Conservation (phyloP, 2,888 invertebrate genomes). For the Vandiemenella viatica region DNA sequence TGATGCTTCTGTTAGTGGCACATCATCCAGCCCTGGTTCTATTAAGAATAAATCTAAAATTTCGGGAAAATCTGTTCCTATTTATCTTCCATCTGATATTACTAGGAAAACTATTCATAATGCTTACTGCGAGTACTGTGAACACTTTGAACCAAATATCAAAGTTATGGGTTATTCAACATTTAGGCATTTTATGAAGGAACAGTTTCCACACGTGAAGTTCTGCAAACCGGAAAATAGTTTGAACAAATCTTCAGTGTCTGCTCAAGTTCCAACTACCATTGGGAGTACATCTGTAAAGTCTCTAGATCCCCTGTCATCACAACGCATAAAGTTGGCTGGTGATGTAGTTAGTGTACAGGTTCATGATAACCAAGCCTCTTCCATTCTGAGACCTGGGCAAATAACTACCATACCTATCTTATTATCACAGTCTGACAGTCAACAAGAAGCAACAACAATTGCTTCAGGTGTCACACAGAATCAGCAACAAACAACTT, state of each 20-base stretch:
- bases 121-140: slow-evolving; percentile 57
- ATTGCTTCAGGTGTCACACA: slow-evolving; percentile 17
- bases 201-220: slow-evolving; percentile 63
- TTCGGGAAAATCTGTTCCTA: slow-evolving; percentile 21
- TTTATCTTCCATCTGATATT: slow-evolving; percentile 39
- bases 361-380: slow-evolving; percentile 17
- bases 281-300: slow-evolving; percentile 25
- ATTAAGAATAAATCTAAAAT: slow-evolving; percentile 31
- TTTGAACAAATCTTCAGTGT: slow-evolving; percentile 12
- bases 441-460: slow-evolving; percentile 19
- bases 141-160: slow-evolving; percentile 49
- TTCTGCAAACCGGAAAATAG: slow-evolving; percentile 39
- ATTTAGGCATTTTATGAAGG: slow-evolving; percentile 65
- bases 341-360: neutral
- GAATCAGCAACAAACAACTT: slow-evolving; percentile 40
- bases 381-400: slow-evolving; percentile 37
- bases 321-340: neutral
- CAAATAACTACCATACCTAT: slow-evolving; percentile 42
- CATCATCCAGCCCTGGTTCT: neutral
- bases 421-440: slow-evolving; percentile 36
- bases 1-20: neutral
- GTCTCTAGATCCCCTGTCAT: neutral
- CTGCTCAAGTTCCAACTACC: neutral
- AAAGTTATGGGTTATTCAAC: slow-evolving; percentile 69
- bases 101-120: slow-evolving; percentile 57